Base-by-base conservation (phyloP, 2,888 invertebrate genomes). In the Bembecia ichneumoniformis region DNA sequence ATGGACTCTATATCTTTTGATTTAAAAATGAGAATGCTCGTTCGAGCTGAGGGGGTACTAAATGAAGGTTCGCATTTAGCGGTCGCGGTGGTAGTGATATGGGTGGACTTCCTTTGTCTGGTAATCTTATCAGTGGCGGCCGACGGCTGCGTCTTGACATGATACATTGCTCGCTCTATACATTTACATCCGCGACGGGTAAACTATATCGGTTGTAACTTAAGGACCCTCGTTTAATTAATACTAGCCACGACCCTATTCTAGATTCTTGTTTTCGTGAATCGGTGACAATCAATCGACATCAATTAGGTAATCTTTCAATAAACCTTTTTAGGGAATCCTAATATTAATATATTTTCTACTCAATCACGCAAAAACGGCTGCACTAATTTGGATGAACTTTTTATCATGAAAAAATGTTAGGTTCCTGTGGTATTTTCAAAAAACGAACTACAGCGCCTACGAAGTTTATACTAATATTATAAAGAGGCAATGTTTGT, bases 31-130 rank as follows among this genome's bases (percentile, higher is more conserved):
- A 71, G 60, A 74, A 62, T 64, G 48, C 62, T 53, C 48, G 53
- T 46, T 53, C 52, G 46, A 53, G 49, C 48, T 53, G 47, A 54
- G 58, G 63, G 76, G 75, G 77, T 78, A 75, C 78, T 77, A 80
- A 82, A 82, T 80, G 79, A 84, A 82, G 77, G 82, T 68, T 78
- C 71, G 71, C 75, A 77, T 82, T 83, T 82, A 83, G 84, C 74
- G 78, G 79, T 72, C 68, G 68, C 67, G 71, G 75, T 72, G 78
- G 78, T 82, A 80, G 78, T 82, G 83, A 84, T 84, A 82, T 80
- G 82, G 82, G 81, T 82, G 82, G 82, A 84, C 82, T 84, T 82
- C 83, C 86, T 86, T 86, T 86, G 86, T 86, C 84, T 86, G 71
- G 77, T 81, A 86, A 87, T 86, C 82, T 84, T 84, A 87, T 87